Evolutionary conservation across 1,140 invertebrate species (phyloP), one percentile per base, ranked within the genome.

Genomic region (Stenopsyche tienmushanensis): DNA sequence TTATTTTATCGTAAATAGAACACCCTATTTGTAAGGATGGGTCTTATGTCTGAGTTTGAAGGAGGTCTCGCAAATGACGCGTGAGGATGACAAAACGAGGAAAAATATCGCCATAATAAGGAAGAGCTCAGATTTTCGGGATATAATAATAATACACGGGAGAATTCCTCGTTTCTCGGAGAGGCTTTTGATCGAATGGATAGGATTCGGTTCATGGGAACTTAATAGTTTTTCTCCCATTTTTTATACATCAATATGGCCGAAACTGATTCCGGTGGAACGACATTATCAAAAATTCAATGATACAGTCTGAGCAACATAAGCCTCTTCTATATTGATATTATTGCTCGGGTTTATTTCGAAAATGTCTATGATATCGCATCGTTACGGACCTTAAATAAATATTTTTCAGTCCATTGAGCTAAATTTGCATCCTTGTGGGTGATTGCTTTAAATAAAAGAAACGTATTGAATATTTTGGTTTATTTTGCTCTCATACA

Each of bases 21-120:
- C 29, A 34, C 13, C 13, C 5, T 34, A 34, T 34, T 34, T 34
- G 29, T 34, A 34, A 5, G 29, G 5, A 34, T 13, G 29, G 29
- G 5, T 34, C 29, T 34, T 7, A 7, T 13, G 29, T 20, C 44
- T 20, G 18, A 47, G 3, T 47, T 53, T 53, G 49, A 53, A 53
- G 49, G 23, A 20, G 49, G 49, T 21, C 17, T 53, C 17, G 8
- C 49, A 53, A 53, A 53, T 53, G 49, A 53, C 49, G 49, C 49
- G 49, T 53, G 23, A 53, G 23, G 17, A 53, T 9, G 23, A 53
- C 49, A 53, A 53, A 53, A 53, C 49, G 23, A 9, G 23, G 23
- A 53, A 53, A 53, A 53, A 53, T 9, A 23, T 21, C 49, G 23
- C 23, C 49, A 18, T 53, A 53, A 53, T 53, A 53, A 53, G 23